These are phyloP conservation scores for Nesoenas mayeri DNA, from an alignment of 2,113 vertebrate genomes.

Conservation along the genomic window DNA sequence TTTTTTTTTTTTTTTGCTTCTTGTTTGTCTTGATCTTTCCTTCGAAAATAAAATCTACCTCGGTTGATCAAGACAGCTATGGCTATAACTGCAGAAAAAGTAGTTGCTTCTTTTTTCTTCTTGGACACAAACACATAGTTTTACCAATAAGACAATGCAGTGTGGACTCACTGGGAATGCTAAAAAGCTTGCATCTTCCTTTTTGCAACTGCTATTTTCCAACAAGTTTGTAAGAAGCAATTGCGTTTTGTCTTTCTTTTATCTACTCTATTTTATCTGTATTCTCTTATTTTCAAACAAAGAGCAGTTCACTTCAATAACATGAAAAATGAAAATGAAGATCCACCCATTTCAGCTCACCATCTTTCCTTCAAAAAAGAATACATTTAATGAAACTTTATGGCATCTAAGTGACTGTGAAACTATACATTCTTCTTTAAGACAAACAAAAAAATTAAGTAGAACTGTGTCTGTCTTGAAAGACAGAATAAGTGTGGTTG, in stretches of 20 bases:
- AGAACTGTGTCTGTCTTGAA: neutral
- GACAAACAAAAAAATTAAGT: neutral
- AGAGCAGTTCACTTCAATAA: neutral
- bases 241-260: neutral
- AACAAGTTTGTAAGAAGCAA: neutral
- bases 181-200: neutral
- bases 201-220: neutral
- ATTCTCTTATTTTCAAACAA: neutral
- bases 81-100: neutral
- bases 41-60: neutral
- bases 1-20: neutral
- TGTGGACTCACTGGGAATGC: neutral
- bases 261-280: neutral
- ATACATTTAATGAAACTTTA: neutral
- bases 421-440: neutral
- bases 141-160: neutral
- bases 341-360: neutral
- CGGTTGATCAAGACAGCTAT: neutral
- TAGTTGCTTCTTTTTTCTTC: neutral
- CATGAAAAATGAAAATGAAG: neutral
- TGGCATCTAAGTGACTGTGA: neutral
- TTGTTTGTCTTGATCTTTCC: neutral
- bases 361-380: neutral
- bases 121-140: neutral
- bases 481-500: neutral